Base-by-base conservation (phyloP, 2,888 invertebrate species). In the Cheilosia vernalis region DNA sequence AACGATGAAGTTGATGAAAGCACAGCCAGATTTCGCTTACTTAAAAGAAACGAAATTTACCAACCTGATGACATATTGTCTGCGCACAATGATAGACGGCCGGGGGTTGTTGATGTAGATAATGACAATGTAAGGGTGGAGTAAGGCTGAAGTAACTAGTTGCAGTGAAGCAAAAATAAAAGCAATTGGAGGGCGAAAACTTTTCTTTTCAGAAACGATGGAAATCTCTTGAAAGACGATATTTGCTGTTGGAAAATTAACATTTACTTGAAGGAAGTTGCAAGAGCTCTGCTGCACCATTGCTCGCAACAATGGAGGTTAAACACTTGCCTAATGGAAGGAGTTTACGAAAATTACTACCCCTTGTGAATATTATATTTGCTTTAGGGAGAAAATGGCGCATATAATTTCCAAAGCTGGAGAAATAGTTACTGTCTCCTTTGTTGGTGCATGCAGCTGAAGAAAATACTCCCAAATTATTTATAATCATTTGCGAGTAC, bases 61-160 rank as follows among this genome's bases (percentile, higher is more conserved):
- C 61, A 83, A 42, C 66, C 56, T 83, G 72, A 83, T 72, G 83
- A 83, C 82, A 83, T 83, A 83, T 83, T 83, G 82, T 83, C 82
- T 78, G 64, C 13, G 55, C 10, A n/a, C 24, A 66, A 53, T 76
- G 77, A 66, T 58, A 27, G 33, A 70, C 51, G n/a, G 55, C 44
- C 19, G 4, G 37, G 47, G 37, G 24, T 37, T 4, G 21, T 42
- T 30, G 63, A 33, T 53, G 44, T n/a, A 49, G 60, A 61, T 61
- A 61, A 61, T 72, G 24, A 56, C 47, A 55, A 64, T 56, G 74
- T 56, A 55, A 61, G 55, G 61, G 17, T 17, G 33, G 47, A 1
- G 6, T 27, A 27, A 27, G 58, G 37, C 37, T 37, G 15, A 9
- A 30, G 42, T 37, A 67, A 42, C 51, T 66, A 40, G 66, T 42